A percentile compares a stretch with the other conserved stretches of the same genome.
phyloP scores from a whole-genome alignment of 2,113 vertebrate genomes.

The Neopipo cinnamomea region DNA sequence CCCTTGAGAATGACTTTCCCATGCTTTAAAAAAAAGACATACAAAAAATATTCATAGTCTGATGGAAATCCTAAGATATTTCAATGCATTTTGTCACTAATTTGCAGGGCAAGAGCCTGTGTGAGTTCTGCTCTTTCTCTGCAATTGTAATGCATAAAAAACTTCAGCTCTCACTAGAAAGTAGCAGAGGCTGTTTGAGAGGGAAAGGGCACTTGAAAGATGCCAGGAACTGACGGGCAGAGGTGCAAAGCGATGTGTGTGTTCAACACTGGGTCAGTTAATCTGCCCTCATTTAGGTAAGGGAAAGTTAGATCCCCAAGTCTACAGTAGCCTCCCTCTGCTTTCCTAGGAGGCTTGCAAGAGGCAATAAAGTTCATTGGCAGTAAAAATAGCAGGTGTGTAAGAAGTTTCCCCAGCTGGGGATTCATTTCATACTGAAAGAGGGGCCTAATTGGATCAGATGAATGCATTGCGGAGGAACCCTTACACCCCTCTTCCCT shows the following conservation, averaged over 20 bases:
- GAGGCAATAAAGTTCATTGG: not conserved
- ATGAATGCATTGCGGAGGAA: not conserved
- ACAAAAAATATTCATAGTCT: not conserved
- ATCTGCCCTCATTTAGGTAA: not conserved
- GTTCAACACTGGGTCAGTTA: not conserved
- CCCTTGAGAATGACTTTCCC: not conserved
- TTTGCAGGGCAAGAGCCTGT: not conserved
- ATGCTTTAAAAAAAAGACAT: not conserved
- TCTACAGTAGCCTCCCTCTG: not conserved
- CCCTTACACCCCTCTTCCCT: not conserved
- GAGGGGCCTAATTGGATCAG: not conserved
- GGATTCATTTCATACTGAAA: not conserved
- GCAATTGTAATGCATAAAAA: slow-evolving; percentile 5
- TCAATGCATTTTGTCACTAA: slow-evolving; percentile 1
- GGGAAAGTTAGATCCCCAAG: not conserved
- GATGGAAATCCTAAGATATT: not conserved
- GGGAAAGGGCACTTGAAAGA: not conserved
- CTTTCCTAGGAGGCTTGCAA: not conserved
- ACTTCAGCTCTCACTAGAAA: not conserved
- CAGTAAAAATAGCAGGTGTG: not conserved
- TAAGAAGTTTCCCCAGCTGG: not conserved
- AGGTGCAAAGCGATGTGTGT: fast-evolving
- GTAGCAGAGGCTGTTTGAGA: not conserved
- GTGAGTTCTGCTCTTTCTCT: not conserved
- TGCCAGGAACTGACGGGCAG: not conserved